Base-by-base conservation (phyloP, 2,888 invertebrate genomes). In the Mamestra brassicae region DNA sequence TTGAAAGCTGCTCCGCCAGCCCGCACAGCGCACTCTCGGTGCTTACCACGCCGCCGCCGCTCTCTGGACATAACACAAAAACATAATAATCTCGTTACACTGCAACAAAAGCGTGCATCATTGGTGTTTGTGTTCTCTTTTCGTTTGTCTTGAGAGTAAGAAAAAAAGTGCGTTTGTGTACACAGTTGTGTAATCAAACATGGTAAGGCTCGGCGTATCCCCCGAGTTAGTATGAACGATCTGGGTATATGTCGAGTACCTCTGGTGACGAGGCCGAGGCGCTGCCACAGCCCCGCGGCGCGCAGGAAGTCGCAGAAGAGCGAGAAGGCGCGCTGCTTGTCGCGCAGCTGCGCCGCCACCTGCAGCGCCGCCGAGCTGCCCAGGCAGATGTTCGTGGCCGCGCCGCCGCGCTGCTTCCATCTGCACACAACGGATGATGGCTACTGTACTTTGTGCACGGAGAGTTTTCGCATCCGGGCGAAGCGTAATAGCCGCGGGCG, bases 291-390 rank as follows among this genome's bases (percentile, higher is more conserved):
- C 0, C 97, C 97, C 52, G 97, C 96, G 62, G 97, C 97, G 87
- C 98, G 97, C 68, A 98, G 93, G 93, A 99, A 99, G 74, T 97
- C 97, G 4, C 98, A 94, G 90, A 98, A 98, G 77, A 98, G 97
- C 78, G 97, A 97, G 85, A 98, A 97, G 0, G 98, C 99, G 89
- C 98, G 97, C 90, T 98, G 98, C 94, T 99, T 99, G 92, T 99
- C 99, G 84, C 98, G 97, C 71, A 99, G 95, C 92, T 99, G 99
- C 81, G 98, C 98, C 1, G 97, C 95, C 76, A 99, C 97, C 93
- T 99, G 98, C 96, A 99, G 97, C 4, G 99, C 98, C 34, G 97
- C 97, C 0, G 98, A 98, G 90, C 98, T 97, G 76, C 98, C 98
- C 50, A 98, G 94, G 67, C 97, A 93, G 1, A 97, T 96, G 84